These are phyloP conservation scores for Callocephalon fimbriatum DNA, from an alignment of 2,113 vertebrate genomes.

Conservation along the genomic window DNA sequence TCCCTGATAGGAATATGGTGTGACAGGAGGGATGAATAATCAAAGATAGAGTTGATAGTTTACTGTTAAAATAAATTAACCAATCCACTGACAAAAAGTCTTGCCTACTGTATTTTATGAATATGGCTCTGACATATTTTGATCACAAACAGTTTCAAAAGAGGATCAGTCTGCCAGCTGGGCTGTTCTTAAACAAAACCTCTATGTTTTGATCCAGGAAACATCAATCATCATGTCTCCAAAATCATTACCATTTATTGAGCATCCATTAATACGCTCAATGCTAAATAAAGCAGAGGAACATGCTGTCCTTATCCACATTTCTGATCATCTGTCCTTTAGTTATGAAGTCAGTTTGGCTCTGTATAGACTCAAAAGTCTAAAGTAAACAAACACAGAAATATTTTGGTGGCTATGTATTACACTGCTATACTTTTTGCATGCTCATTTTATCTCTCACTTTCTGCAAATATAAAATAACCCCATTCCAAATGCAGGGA, in stretches of 20 bases:
- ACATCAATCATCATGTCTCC: slow-evolving; percentile 62
- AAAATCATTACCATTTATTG: slow-evolving; percentile 62
- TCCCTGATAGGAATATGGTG: slow-evolving; percentile 45
- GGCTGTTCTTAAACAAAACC: slow-evolving; percentile 61
- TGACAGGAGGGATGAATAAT: slow-evolving; percentile 63
- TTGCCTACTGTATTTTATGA: slow-evolving; percentile 52
- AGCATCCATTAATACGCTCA: slow-evolving; percentile 45
- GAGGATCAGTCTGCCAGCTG: slow-evolving; percentile 35
- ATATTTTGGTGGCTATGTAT: slow-evolving; percentile 38
- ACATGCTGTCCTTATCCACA: slow-evolving; percentile 61
- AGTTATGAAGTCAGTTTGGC: slow-evolving; percentile 53
- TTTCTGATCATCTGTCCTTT: slow-evolving; percentile 60
- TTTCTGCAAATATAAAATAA: slow-evolving; percentile 28
- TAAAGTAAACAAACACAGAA: slow-evolving; percentile 54
- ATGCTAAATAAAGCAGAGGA: slow-evolving; percentile 60
- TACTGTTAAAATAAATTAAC: slow-evolving; percentile 68
- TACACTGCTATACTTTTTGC: background rate
- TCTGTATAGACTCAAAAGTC: slow-evolving; percentile 18
- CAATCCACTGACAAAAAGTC: slow-evolving; percentile 56
- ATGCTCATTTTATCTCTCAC: slow-evolving; percentile 6
- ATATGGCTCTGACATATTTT: slow-evolving; percentile 66
- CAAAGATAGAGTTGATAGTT: slow-evolving; percentile 61
- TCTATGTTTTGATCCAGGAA: slow-evolving; percentile 61
- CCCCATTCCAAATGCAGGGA: background rate
- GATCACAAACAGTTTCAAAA: slow-evolving; percentile 67